Conservation (phyloP, 37 sponge, comb jelly and placozoan genomes). For the Hormiphora californensis region DNA sequence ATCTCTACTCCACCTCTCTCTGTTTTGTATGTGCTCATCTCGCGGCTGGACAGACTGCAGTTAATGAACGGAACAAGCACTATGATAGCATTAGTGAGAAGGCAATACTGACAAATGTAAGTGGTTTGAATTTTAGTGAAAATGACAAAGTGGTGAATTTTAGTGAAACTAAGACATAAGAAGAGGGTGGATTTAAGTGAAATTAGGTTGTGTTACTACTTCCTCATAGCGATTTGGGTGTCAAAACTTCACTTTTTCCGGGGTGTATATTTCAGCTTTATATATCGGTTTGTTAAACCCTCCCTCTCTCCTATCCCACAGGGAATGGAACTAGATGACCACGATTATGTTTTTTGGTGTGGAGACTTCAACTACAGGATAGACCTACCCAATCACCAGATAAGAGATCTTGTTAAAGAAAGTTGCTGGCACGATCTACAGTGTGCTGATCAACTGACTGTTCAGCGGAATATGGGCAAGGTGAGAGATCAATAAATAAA, state of each 20-base stretch:
- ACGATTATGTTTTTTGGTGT: conserved; percentile 99
- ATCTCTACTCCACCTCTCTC: conserved; percentile 73
- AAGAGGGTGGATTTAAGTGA: too few species aligned
- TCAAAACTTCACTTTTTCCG: neutral
- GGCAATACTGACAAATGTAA: conserved; percentile 65
- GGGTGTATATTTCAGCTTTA: neutral
- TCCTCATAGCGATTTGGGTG: neutral
- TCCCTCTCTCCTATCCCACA: conserved; percentile 17
- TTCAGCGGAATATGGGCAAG: conserved; percentile 67
- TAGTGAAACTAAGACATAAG: too few species aligned
- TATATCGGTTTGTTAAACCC: neutral
- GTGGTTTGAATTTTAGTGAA: too few species aligned
- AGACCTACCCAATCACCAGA: conserved; percentile 72
- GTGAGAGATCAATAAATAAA: too few species aligned
- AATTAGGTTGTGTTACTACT: too few species aligned
- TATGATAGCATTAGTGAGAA: conserved; percentile 73
- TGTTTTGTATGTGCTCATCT: conserved; percentile 97
- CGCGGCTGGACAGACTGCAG: conserved; percentile 91
- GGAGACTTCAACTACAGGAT: conserved; percentile 99
- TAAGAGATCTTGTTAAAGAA: conserved; percentile 59
- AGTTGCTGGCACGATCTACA: conserved; percentile 64
- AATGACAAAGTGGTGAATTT: too few species aligned
- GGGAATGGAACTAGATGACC: conserved; percentile 67
- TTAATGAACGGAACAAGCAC: conserved; percentile 82
- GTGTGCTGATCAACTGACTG: conserved; percentile 73